Percentiles rank a stretch among this genome's conserved stretches.
Conservation (phyloP, 2,113 vertebrate genomes). For the Ptyas mucosa region DNA sequence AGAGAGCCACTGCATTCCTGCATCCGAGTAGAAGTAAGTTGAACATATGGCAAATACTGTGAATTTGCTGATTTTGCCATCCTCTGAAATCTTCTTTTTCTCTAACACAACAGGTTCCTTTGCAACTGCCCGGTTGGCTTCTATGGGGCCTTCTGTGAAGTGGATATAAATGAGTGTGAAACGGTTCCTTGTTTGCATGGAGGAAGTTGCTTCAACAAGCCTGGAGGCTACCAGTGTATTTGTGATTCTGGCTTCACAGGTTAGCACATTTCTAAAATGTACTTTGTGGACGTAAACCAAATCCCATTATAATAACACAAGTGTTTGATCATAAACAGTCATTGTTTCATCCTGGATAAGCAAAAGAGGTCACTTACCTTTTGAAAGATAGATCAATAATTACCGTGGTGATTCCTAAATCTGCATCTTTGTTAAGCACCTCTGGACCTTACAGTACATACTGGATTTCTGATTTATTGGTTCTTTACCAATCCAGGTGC, state of each 20-base stretch:
- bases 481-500: constrained; percentile 29
- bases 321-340: background rate
- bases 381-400: constrained; percentile 26
- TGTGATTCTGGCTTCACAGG: constrained; percentile 80
- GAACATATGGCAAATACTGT: background rate
- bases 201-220: constrained; percentile 76
- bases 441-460: constrained; percentile 16
- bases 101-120: constrained; percentile 64
- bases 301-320: background rate
- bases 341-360: background rate
- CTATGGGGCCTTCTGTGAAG: constrained; percentile 75
- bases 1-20: background rate
- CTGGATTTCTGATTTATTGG: constrained; percentile 33
- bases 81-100: constrained; percentile 3
- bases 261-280: constrained; percentile 37
- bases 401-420: constrained; percentile 17
- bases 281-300: background rate
- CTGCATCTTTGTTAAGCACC: constrained; percentile 27
- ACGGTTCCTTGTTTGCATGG: constrained; percentile 75
- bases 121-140: constrained; percentile 76
- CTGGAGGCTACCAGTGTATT: constrained; percentile 72
- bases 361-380: background rate
- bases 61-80: background rate
- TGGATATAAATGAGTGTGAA: constrained; percentile 81
- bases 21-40: background rate